Conservation (phyloP, 2,888 invertebrate genomes). For the Timema podura region DNA sequence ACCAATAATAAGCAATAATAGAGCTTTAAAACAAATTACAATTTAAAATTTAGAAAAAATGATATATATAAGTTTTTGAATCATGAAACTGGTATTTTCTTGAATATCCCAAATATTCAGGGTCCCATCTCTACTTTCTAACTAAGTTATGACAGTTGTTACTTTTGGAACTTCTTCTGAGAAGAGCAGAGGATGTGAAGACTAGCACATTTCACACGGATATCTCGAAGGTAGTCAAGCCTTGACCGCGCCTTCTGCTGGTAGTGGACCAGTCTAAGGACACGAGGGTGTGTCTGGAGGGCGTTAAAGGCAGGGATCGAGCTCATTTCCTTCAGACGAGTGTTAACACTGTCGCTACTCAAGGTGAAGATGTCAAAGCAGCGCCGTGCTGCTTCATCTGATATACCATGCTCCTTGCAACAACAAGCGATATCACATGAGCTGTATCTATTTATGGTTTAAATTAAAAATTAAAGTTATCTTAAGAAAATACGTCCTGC, state of each 20-base stretch:
- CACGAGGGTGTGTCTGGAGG: constrained; percentile 56
- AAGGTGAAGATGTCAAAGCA: constrained; percentile 57
- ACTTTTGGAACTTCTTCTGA: constrained; percentile 45
- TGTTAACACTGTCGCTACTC: constrained; percentile 53
- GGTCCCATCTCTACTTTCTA: too few relatives aligned
- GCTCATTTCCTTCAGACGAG: constrained; percentile 54
- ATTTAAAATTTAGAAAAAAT: too few relatives aligned
- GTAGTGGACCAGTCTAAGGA: constrained; percentile 50
- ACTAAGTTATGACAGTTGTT: constrained; percentile 29
- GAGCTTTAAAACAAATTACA: too few relatives aligned
- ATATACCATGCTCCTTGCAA: constrained; percentile 53
- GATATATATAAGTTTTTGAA: too few relatives aligned
- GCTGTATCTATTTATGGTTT: too few relatives aligned
- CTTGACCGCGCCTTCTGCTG: constrained; percentile 50
- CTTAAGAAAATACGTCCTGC: not conserved
- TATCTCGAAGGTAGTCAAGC: constrained; percentile 49
- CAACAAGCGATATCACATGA: constrained; percentile 3
- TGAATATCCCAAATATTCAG: too few relatives aligned
- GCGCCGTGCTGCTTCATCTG: constrained; percentile 50
- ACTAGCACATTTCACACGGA: constrained; percentile 50
- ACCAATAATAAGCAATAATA: too few relatives aligned
- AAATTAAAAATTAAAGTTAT: not conserved
- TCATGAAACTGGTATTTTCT: too few relatives aligned
- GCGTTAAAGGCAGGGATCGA: constrained; percentile 57
- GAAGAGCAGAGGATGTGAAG: constrained; percentile 47